phyloP scores from a whole-genome alignment of 2,888 invertebrate genomes.

The Amphipoea lucens region DNA sequence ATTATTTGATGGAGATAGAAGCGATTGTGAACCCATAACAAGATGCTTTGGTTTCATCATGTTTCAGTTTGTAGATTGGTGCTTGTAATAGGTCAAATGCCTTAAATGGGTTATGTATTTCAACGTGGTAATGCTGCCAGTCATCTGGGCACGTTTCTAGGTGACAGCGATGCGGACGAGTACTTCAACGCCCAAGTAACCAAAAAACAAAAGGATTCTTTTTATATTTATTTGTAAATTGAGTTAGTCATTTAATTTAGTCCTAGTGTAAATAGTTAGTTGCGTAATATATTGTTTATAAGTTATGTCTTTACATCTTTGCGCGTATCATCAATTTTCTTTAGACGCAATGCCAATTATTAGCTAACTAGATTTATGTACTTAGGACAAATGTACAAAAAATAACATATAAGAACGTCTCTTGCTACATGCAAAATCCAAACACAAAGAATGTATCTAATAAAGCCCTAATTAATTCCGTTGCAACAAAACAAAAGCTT shows the following conservation, averaged over 20 bases:
- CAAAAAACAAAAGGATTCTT: background rate
- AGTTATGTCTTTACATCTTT: background rate
- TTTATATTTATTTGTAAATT: background rate
- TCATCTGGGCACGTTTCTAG: background rate
- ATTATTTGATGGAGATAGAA: slow-evolving; percentile 38
- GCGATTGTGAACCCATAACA: slow-evolving; percentile 17
- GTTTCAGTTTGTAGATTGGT: background rate
- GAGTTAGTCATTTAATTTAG: background rate
- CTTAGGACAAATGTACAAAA: background rate
- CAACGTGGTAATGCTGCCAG: background rate
- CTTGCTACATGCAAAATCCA: background rate
- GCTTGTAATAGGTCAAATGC: background rate
- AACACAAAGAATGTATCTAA: background rate
- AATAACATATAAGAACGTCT: too few relatives aligned
- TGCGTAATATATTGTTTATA: background rate
- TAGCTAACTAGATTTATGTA: background rate
- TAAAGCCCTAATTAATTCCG: slow-evolving; percentile 14
- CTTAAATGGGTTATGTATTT: background rate
- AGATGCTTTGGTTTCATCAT: slow-evolving; percentile 13
- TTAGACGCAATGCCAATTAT: background rate
- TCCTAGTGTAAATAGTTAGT: background rate
- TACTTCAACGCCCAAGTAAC: background rate
- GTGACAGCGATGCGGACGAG: too few relatives aligned
- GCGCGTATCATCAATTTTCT: background rate
- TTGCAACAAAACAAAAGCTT: slow-evolving; percentile 12